phyloP scores from a whole-genome alignment of 1,140 invertebrate species.

The Diorhabda sublineata region DNA sequence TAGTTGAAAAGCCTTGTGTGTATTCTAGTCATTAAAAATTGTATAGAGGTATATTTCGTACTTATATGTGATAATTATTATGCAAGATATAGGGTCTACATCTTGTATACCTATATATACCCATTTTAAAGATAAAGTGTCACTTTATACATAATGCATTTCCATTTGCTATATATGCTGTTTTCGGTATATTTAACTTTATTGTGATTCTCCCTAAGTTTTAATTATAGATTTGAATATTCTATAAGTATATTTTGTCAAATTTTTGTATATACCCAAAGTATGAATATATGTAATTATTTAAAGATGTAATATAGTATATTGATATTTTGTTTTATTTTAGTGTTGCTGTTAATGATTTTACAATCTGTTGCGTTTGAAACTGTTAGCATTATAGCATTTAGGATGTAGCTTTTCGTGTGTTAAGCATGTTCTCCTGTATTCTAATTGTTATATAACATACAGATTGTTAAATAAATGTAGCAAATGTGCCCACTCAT shows the following conservation, averaged over 20 bases:
- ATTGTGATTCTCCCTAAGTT: neutral
- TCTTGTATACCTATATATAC: slow-evolving; percentile 8
- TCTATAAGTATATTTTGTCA: neutral
- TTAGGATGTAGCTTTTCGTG: slow-evolving; percentile 22
- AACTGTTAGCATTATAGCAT: slow-evolving; percentile 21
- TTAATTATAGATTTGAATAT: neutral
- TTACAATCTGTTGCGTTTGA: slow-evolving; percentile 10
- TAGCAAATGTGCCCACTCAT: slow-evolving; percentile 21
- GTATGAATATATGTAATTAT: slow-evolving; percentile 12
- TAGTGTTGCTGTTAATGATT: slow-evolving; percentile 12
- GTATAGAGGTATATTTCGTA: slow-evolving; percentile 4
- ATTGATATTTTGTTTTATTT: slow-evolving; percentile 15
- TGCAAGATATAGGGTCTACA: slow-evolving; percentile 10
- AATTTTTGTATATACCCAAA: slow-evolving; percentile 10
- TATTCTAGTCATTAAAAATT: neutral
- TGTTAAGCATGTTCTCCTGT: slow-evolving; percentile 21
- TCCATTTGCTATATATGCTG: slow-evolving; percentile 18
- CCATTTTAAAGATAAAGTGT: slow-evolving; percentile 8
- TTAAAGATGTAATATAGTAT: slow-evolving; percentile 17
- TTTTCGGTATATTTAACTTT: neutral
- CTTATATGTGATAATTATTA: slow-evolving; percentile 16
- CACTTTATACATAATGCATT: slow-evolving; percentile 16
- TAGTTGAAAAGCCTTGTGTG: neutral
- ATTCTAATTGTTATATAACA: slow-evolving; percentile 21
- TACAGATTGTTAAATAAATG: slow-evolving; percentile 23